A percentile compares a stretch with the other conserved stretches of the same genome.
Evolutionary conservation across 2,888 invertebrate genomes (phyloP).

Genomic region (Pharmacophagus antenor): DNA sequence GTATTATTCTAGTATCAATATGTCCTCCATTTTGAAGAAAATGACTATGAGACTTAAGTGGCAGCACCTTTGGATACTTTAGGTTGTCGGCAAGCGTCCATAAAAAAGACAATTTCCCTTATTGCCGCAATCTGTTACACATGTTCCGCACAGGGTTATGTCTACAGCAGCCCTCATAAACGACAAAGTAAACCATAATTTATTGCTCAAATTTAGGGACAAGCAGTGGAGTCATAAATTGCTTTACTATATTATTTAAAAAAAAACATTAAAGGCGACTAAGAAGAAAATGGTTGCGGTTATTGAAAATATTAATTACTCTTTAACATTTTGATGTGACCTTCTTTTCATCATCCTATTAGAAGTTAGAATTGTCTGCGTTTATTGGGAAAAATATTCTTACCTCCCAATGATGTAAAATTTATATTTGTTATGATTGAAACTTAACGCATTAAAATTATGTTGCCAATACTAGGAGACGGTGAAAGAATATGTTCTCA

Average conservation of each 20-base stretch:
- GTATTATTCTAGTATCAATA: slow-evolving; percentile 24
- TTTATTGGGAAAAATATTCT: too few species aligned
- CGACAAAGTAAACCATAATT: slow-evolving; percentile 80
- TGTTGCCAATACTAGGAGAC: too few species aligned
- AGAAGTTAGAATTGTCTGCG: too few species aligned
- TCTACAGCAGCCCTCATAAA: slow-evolving; percentile 76
- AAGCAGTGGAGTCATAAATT: slow-evolving; percentile 70
- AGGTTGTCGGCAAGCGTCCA: slow-evolving; percentile 71
- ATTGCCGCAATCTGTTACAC: slow-evolving; percentile 80
- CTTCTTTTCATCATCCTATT: too few species aligned
- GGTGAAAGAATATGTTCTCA: too few species aligned
- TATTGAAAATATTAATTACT: slow-evolving; percentile 4
- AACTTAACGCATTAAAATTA: neutral
- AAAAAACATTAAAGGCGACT: slow-evolving; percentile 49
- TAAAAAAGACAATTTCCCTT: slow-evolving; percentile 81
- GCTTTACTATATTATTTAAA: slow-evolving; percentile 48
- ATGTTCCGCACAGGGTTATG: slow-evolving; percentile 71
- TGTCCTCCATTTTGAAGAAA: slow-evolving; percentile 18
- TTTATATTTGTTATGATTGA: neutral
- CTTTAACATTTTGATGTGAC: neutral
- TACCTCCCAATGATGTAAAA: too few species aligned
- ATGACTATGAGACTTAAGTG: slow-evolving; percentile 29
- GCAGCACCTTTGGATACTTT: slow-evolving; percentile 51
- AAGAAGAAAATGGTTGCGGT: slow-evolving; percentile 20
- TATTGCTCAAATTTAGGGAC: slow-evolving; percentile 78